phyloP scores from a whole-genome alignment of 1,140 invertebrate genomes.

The Scaptodrosophila lebanonensis region DNA sequence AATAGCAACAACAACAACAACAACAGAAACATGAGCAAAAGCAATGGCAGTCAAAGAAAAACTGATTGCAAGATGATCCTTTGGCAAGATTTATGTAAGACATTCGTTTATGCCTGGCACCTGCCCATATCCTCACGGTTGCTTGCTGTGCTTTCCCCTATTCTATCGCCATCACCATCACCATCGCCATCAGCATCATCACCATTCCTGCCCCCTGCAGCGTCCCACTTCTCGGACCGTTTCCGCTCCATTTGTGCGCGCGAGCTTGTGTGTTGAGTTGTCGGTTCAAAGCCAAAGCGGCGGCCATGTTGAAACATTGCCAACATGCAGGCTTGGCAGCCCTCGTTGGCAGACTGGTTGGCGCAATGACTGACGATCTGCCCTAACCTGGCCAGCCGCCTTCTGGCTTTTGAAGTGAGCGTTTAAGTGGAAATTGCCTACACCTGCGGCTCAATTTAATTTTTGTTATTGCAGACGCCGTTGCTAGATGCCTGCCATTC shows the following conservation, averaged over 20 bases:
- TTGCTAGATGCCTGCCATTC: no score
- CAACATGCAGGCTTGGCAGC: constrained; percentile 16
- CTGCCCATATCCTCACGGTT: neutral
- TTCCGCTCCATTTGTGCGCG: constrained; percentile 67
- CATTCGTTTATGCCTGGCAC: constrained; percentile 58
- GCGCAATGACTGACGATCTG: no score
- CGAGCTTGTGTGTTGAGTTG: no score
- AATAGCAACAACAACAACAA: neutral
- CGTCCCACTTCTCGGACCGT: constrained; percentile 23
- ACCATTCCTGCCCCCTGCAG: neutral
- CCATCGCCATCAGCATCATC: neutral
- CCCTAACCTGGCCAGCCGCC: neutral
- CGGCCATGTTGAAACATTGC: constrained; percentile 58
- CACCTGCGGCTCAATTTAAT: constrained; percentile 75
- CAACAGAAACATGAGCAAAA: constrained; percentile 28
- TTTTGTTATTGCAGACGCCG: constrained; percentile 55
- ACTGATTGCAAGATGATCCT: constrained; percentile 52
- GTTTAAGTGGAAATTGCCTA: constrained; percentile 74
- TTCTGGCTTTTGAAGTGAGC: constrained; percentile 50
- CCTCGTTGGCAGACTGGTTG: neutral
- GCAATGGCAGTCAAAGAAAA: neutral
- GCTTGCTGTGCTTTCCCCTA: neutral
- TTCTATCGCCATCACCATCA: neutral
- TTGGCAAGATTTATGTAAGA: constrained; percentile 63
- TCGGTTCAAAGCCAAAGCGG: constrained; percentile 47